Evolutionary conservation across 1,140 invertebrate genomes (phyloP).

Genomic region (Atta cephalotes): DNA sequence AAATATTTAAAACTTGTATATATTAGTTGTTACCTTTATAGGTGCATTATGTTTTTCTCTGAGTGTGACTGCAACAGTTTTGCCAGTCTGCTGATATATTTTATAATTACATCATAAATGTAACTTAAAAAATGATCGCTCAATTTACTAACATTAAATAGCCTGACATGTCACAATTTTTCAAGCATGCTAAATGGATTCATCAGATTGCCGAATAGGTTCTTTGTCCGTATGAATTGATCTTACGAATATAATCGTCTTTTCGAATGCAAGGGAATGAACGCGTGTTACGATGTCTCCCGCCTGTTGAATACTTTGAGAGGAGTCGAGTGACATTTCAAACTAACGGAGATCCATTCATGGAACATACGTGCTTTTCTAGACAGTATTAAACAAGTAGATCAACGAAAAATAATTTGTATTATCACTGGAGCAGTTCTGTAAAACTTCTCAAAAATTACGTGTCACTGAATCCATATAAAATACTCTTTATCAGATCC

Average conservation of each 20-base stretch:
- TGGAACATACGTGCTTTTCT: constrained; percentile 67
- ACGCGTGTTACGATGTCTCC: constrained; percentile 10
- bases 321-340: constrained; percentile 71
- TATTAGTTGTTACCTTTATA: no score
- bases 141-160: background rate
- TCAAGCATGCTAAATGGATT: constrained; percentile 26
- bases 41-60: no score
- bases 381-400: background rate
- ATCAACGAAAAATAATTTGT: background rate
- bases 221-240: background rate
- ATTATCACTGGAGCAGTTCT: constrained; percentile 39
- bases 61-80: no score
- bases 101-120: background rate
- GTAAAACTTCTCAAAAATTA: constrained; percentile 51
- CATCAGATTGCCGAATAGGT: background rate
- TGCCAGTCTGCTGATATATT: no score
- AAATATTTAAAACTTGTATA: no score
- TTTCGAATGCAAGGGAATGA: constrained; percentile 15
- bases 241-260: constrained; percentile 7
- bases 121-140: background rate
- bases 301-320: constrained; percentile 48
- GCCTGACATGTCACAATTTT: background rate
- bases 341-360: constrained; percentile 61
- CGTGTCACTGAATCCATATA: constrained; percentile 10
- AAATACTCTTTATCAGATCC: constrained; percentile 11